Evolutionary conservation across 2,797 vertebrate species (phyloP).

Genomic region (Cirrhinus mrigala): DNA sequence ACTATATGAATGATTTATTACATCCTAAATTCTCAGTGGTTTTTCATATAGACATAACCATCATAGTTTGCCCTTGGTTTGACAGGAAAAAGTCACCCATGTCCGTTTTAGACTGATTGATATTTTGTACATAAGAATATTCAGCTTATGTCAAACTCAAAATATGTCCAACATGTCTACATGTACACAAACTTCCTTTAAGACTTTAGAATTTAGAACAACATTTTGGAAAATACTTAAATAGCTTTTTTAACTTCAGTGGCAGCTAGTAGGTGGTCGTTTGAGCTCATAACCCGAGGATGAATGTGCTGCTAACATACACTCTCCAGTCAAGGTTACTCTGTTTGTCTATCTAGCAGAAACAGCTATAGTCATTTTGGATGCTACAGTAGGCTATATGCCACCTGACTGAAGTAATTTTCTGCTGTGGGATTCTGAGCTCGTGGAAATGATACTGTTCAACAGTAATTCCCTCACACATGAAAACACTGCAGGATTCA

Average conservation of each 20-base stretch:
- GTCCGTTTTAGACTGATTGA: neutral
- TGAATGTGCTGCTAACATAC: constrained; percentile 55
- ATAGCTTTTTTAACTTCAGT: neutral
- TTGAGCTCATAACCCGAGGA: constrained; percentile 49
- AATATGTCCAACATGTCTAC: too few species aligned
- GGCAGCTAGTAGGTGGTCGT: constrained; percentile 8
- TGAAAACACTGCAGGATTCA: constrained; percentile 36
- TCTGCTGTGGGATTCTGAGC: constrained; percentile 46
- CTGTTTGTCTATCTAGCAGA: constrained; percentile 47
- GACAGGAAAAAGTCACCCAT: neutral
- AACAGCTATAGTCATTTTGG: constrained; percentile 45
- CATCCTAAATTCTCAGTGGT: constrained; percentile 16
- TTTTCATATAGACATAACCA: constrained; percentile 24
- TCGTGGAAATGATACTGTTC: constrained; percentile 33
- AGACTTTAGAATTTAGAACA: too few species aligned
- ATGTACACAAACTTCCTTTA: too few species aligned
- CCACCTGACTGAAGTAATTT: constrained; percentile 53
- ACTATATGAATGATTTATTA: constrained; percentile 32
- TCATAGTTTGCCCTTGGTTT: constrained; percentile 11
- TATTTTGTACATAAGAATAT: constrained; percentile 34
- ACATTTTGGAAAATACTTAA: neutral
- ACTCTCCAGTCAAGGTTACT: constrained; percentile 42
- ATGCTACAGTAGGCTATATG: constrained; percentile 1
- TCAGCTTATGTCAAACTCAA: neutral
- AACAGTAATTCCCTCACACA: constrained; percentile 30